Conservation (phyloP, 2,113 vertebrate genomes). For the Zeus faber region DNA sequence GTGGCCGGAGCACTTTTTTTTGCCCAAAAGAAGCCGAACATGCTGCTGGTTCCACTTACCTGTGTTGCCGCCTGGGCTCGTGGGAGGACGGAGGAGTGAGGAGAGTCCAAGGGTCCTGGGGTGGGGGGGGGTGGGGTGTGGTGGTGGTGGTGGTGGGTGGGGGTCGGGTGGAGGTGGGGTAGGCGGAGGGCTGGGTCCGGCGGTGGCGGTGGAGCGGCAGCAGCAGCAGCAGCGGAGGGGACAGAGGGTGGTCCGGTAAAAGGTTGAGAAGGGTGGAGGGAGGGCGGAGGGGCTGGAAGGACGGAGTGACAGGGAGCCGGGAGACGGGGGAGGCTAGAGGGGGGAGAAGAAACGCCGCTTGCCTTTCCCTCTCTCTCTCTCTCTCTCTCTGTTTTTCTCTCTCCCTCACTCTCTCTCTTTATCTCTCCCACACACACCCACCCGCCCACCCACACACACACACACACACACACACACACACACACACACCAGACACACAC, state of each 20-base stretch:
- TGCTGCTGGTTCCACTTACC: too few species aligned
- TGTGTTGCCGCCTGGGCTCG: conserved; percentile 49
- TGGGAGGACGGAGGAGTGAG: conserved; percentile 73
- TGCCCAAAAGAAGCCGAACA: too few species aligned
- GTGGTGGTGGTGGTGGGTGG: conserved; percentile 4
- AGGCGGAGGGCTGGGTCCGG: conserved; percentile 38
- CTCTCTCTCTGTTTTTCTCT: conserved; percentile 63
- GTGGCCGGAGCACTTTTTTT: too few species aligned
- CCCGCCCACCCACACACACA: conserved; percentile 48
- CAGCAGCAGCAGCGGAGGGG: conserved; percentile 43
- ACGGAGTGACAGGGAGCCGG: conserved; percentile 79
- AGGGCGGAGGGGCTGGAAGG: conserved; percentile 55
- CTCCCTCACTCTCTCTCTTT: conserved; percentile 56
- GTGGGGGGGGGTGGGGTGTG: conserved; percentile 50
- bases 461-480: conserved; percentile 46
- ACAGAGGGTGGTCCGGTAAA: conserved; percentile 62
- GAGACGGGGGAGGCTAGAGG: conserved; percentile 76
- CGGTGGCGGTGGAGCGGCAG: too few species aligned
- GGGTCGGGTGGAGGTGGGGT: conserved; percentile 26
- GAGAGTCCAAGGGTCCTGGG: conserved; percentile 79
- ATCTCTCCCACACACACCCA: too few species aligned
- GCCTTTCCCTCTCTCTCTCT: conserved; percentile 51
- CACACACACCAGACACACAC: conserved; percentile 63
- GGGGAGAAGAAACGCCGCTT: conserved; percentile 72
- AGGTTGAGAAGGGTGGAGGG: conserved; percentile 20